Evolutionary conservation across 2,113 vertebrate genomes (phyloP).

Genomic region (Charadrius vociferus): DNA sequence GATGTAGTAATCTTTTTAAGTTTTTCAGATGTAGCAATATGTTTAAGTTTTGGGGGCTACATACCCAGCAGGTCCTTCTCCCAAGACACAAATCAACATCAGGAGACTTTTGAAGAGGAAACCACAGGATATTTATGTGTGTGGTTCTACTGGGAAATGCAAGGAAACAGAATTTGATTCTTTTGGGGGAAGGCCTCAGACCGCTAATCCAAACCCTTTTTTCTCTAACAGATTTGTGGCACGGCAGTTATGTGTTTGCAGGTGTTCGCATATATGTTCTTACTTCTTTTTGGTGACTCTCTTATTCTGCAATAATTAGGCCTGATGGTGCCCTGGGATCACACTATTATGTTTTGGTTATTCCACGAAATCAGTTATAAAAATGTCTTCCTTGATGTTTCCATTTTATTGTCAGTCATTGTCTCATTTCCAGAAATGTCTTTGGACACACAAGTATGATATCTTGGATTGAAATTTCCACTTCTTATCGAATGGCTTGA

Average conservation of each 20-base stretch:
- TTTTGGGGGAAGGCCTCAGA: background rate
- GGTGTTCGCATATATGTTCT: accelerated
- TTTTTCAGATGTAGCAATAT: background rate
- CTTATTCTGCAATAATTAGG: background rate
- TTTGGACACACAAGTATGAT: background rate
- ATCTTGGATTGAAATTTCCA: background rate
- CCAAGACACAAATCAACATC: background rate
- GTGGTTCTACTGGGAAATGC: background rate
- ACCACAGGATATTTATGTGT: background rate
- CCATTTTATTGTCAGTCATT: background rate
- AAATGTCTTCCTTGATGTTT: background rate
- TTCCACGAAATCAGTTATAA: background rate
- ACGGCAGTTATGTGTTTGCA: background rate
- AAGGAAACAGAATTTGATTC: background rate
- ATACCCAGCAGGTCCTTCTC: background rate
- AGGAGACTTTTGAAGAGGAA: background rate
- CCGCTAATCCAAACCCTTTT: background rate
- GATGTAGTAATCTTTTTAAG: background rate
- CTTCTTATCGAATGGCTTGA: background rate
- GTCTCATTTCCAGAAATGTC: background rate
- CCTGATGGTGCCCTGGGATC: background rate
- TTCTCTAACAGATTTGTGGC: background rate
- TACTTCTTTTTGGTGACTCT: background rate
- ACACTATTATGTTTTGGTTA: background rate
- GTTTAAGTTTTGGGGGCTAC: background rate